Conservation (phyloP, 1,140 invertebrate species). For the Adelges cooleyi region DNA sequence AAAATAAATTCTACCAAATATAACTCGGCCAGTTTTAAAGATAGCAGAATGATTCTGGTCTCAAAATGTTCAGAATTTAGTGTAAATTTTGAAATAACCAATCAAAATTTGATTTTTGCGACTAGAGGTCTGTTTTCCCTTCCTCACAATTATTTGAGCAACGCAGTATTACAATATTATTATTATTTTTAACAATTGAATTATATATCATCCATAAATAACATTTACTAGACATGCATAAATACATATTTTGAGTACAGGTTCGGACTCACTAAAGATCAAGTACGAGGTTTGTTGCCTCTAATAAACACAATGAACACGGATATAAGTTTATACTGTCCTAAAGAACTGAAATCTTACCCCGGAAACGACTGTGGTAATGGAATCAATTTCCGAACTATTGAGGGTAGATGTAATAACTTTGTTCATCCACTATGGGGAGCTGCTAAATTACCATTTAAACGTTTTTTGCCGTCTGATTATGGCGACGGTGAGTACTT, state of each 20-base stretch:
- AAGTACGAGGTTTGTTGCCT: conserved; percentile 73
- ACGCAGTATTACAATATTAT: no score
- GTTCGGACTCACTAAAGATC: conserved; percentile 68
- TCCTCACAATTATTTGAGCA: no score
- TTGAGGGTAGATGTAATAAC: conserved; percentile 89
- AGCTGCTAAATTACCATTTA: conserved; percentile 66
- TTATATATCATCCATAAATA: no score
- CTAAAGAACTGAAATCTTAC: conserved; percentile 63
- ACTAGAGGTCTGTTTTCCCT: no score
- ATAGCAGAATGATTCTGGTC: no score
- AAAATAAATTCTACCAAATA: no score
- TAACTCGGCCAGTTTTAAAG: no score
- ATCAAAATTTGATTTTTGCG: no score
- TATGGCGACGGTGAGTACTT: conserved; percentile 59
- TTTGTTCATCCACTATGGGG: conserved; percentile 81
- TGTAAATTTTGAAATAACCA: no score
- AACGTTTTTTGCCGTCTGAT: conserved; percentile 60
- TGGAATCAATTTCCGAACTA: conserved; percentile 59
- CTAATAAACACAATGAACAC: conserved; percentile 80
- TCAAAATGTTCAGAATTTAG: no score
- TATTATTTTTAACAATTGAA: no score
- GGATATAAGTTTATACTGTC: conserved; percentile 70
- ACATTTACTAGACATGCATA: no score
- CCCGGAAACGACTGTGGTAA: conserved; percentile 47
- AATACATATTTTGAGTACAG: conserved; percentile 43